These are phyloP conservation scores for Crossocerus cetratus DNA, from an alignment of 2,888 invertebrate genomes.

Conservation along the genomic window DNA sequence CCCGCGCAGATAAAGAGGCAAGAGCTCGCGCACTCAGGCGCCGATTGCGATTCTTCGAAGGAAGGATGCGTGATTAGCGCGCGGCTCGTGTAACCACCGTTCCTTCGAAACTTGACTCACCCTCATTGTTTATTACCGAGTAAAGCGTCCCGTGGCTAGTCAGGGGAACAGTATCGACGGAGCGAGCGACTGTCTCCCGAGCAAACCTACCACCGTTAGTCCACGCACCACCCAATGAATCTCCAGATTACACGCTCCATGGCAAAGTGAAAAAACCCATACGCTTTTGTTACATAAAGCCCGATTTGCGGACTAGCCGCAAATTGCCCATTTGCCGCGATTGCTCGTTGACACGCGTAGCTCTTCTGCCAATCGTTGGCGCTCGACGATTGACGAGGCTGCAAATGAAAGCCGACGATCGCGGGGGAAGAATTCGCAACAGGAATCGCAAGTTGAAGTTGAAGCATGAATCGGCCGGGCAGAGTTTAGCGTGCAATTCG, in stretches of 20 bases:
- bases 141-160: conserved; percentile 9
- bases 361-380: too few relatives aligned
- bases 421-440: too few relatives aligned
- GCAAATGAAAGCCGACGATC: too few relatives aligned
- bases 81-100: neutral
- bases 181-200: neutral
- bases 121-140: conserved; percentile 19
- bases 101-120: conserved; percentile 6
- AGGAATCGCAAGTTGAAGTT: too few relatives aligned
- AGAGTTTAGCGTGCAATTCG: neutral
- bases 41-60: conserved; percentile 20
- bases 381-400: too few relatives aligned
- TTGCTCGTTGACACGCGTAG: too few relatives aligned
- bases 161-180: neutral
- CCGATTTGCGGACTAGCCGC: too few relatives aligned
- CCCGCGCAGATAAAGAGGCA: conserved; percentile 5
- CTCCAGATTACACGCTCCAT: neutral
- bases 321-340: neutral
- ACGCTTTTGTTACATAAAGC: neutral
- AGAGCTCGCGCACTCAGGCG: too few relatives aligned
- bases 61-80: conserved; percentile 8
- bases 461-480: too few relatives aligned
- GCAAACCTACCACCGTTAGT: neutral
- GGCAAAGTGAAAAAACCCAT: neutral
- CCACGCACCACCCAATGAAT: neutral